Evolutionary conservation across 1,140 invertebrate genomes (phyloP), one percentile per base, ranked within the genome.

Genomic region (Prorops nasuta): DNA sequence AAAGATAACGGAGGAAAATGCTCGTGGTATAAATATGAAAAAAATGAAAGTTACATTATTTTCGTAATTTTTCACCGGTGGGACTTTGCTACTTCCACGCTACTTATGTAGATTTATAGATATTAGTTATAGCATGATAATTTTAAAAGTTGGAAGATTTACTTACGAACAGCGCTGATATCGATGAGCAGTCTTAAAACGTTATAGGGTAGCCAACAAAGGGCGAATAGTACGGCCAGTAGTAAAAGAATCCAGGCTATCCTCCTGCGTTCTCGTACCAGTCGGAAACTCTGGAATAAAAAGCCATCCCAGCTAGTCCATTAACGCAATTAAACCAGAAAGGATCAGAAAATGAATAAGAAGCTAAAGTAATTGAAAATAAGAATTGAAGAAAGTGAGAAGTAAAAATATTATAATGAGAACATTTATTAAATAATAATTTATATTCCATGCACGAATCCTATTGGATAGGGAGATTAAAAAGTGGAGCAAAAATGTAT

Each of bases 171-270:
- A 16, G 48, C 18, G 1, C 54, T 65, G 12, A 86, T 77, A 61
- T 88, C 86, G 10, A 84, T 60, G n/a, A 87, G 66, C 8, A 89
- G 76, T 46, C 79, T 82, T 6, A 87, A 71, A 3, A 87, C 81
- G 64, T 88, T 87, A 70, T 89, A 89, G 0, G 88, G 88, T n/a
- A 91, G 66, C 88, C 89, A 90, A 66, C 88, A 90, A 2, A 85
- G 60, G 1, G 87, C 87, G 67, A 91, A 91, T 0, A 90, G 77
- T 1, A 88, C 77, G 0, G 88, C 88, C 3, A 90, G 75, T 1
- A 90, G 78, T 3, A 90, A 72, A 24, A 90, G 79, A 45, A 90
- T 88, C 72, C 85, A 83, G 1, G 89, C 89, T 7, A 89, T 84
- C 34, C 87, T 76, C 58, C 84, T 83, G 47, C 88, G 72, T 54